Conservation (phyloP, 2,113 vertebrate genomes). For the Ptychochromis oligacanthus region DNA sequence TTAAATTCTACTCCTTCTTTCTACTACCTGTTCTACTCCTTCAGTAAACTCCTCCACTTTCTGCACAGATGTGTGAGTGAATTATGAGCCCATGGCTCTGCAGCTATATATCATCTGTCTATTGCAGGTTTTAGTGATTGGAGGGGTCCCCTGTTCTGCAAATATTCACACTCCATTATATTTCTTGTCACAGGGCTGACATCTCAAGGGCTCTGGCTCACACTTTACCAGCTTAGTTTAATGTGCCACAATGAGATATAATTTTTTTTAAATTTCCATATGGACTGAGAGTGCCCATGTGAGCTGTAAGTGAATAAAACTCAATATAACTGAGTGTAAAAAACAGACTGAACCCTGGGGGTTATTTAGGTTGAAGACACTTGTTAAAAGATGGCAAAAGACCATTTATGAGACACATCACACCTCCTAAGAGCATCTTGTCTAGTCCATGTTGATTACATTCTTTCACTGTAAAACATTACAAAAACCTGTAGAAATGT, state of each 20-base stretch:
- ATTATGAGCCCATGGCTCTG: slow-evolving; percentile 59
- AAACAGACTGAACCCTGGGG: slow-evolving; percentile 43
- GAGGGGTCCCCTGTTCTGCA: background rate
- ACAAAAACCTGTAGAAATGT: background rate
- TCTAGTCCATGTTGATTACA: background rate
- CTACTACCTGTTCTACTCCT: background rate
- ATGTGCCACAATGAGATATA: slow-evolving; percentile 18
- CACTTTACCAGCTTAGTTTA: slow-evolving; percentile 28
- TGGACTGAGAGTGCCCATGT: background rate
- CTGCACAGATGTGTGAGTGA: slow-evolving; percentile 25
- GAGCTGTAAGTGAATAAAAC: slow-evolving; percentile 57
- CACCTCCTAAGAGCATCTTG: background rate
- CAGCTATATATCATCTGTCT: slow-evolving; percentile 54
- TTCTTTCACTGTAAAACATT: background rate
- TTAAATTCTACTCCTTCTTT: background rate
- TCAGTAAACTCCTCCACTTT: background rate
- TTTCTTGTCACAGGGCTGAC: slow-evolving; percentile 23
- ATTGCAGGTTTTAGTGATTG: background rate
- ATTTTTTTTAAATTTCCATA: background rate
- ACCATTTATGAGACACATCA: slow-evolving; percentile 11
- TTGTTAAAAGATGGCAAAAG: slow-evolving; percentile 16
- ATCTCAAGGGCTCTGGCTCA: slow-evolving; percentile 15
- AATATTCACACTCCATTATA: slow-evolving; percentile 45
- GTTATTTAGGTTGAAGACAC: slow-evolving; percentile 2
- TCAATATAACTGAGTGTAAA: slow-evolving; percentile 24